phyloP scores from a whole-genome alignment of 2,888 invertebrate species.

The Cerastoderma edule region DNA sequence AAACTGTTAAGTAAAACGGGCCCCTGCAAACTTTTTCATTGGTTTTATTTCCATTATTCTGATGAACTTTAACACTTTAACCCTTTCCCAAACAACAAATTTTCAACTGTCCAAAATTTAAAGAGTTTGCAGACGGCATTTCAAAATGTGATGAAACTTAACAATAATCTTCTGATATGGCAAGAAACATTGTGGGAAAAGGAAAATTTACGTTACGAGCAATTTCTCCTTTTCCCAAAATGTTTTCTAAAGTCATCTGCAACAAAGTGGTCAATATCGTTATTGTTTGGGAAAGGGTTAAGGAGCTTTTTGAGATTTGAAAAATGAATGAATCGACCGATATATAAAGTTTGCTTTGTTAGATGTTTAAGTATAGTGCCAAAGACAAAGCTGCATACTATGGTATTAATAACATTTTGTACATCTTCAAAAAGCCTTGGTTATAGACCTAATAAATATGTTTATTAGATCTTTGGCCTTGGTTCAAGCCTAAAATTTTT shows the following conservation, averaged over 20 bases:
- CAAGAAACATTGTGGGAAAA: conserved; percentile 8
- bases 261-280: not conserved
- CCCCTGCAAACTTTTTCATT: no score
- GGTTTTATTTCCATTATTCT: no score
- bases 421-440: no score
- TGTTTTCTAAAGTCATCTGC: not conserved
- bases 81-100: conserved; percentile 6
- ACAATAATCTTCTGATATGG: no score
- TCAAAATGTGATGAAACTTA: no score
- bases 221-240: conserved; percentile 9
- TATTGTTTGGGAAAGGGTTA: not conserved
- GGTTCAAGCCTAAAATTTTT: no score
- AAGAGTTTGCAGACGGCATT: not conserved
- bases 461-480: no score
- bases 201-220: not conserved
- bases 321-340: not conserved
- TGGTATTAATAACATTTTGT: no score
- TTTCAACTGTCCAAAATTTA: not conserved
- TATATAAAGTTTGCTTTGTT: not conserved
- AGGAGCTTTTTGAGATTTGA: not conserved
- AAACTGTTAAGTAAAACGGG: no score
- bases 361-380: not conserved
- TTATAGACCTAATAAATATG: no score
- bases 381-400: not conserved
- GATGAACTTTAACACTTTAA: no score